Base-by-base conservation (phyloP, 2,797 vertebrate species). In the Microctenopoma stevenorrisi region DNA sequence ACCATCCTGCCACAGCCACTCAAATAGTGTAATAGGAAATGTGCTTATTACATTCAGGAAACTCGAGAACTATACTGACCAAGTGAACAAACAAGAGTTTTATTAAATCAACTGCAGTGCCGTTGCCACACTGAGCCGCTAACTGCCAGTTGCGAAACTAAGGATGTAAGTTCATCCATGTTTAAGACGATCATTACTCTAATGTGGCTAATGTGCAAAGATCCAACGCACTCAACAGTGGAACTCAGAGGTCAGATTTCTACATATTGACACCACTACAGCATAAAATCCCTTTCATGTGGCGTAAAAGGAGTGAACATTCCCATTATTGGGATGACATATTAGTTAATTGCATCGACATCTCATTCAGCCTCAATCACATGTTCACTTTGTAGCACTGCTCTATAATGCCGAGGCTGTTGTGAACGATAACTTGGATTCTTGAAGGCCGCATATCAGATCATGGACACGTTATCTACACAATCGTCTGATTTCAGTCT, bases 401-500 rank as follows among this genome's bases (percentile, higher is more conserved):
- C 64, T 56, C 35, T 33, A 35, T 30, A 56, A 64, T 42, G 30
- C 33, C 25, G 43, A 46, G 44, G n/a, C 15, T 18, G 42, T 16
- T 44, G 42, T 44, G 44, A 46, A 46, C 44, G 56, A 48, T 59
- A 42, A 18, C 9, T 2, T 53, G 40, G 51, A 42, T 63, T 51
- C 56, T 59, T 81, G 55, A 54, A 40, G 53, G 25, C 65, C 48
- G 61, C 33, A 16, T 69, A 54, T 62, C n/a, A 71, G 63, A 79
- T 76, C 68, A 68, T 57, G 37, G 60, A 48, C 22, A 46, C 72
- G 61, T 61, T 43, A 40, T 58, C n/a, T 61, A 43, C 1, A 4
- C 65, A 33, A 72, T 67, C 52, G 64, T 51, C 28, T 61, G 73
- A 71, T 26, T 82, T 22, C 51, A 71, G 68, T 76, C 58, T 70